Evolutionary conservation across 1,140 invertebrate species (phyloP).

Genomic region (Apis mellifera): Amel_HAv3.1 CM009932.2:5983001-5983500

Average conservation of each 20-base stretch:
- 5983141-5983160: not conserved
- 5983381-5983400: conserved; percentile 78
- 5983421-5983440: conserved; percentile 68
- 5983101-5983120: not conserved
- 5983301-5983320: conserved; percentile 6
- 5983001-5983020: too few species aligned
- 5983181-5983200: not conserved
- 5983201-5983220: not conserved
- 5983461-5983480: conserved; percentile 74
- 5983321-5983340: conserved; percentile 3
- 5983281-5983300: conserved; percentile 11
- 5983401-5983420: conserved; percentile 64
- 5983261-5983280: conserved; percentile 37
- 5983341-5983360: conserved; percentile 16
- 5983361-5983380: conserved; percentile 57
- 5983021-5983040: too few species aligned
- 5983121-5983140: not conserved
- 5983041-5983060: too few species aligned
- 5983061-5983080: too few species aligned
- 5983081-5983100: too few species aligned
- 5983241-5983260: conserved; percentile 5
- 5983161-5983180: conserved; percentile 5
- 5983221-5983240: not conserved
- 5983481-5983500: conserved; percentile 67
- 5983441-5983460: conserved; percentile 68